Evolutionary conservation across 2,797 vertebrate species (phyloP).

Genomic region (Artibeus lituratus): DNA sequence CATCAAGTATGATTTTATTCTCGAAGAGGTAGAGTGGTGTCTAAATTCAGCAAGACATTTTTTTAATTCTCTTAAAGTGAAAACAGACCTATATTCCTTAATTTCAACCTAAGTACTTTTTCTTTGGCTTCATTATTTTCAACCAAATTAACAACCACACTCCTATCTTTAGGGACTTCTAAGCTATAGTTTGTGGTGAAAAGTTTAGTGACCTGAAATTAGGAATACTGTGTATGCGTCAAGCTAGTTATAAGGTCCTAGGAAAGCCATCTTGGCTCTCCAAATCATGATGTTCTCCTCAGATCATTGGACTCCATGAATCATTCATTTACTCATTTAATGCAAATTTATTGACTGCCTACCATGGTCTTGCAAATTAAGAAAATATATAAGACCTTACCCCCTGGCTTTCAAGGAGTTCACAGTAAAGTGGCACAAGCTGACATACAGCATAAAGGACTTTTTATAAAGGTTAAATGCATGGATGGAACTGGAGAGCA

Average conservation of each 20-base stretch:
- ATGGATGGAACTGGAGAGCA: no score
- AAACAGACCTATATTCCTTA: neutral
- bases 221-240: neutral
- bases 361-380: neutral
- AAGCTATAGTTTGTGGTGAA: neutral
- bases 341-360: neutral
- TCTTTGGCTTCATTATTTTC: neutral
- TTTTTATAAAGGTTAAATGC: neutral
- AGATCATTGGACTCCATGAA: neutral
- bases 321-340: neutral
- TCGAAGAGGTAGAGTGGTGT: neutral
- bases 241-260: neutral
- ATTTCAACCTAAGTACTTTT: neutral
- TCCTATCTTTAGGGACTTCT: neutral
- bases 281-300: neutral
- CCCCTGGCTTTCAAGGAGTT: neutral
- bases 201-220: neutral
- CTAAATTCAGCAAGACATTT: conserved; percentile 32
- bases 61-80: conserved; percentile 30
- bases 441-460: neutral
- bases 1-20: neutral
- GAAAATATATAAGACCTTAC: neutral
- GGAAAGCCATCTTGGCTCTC: neutral
- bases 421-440: neutral
- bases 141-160: neutral